These are phyloP conservation scores for Centruroides sculpturatus DNA, from an alignment of 1,140 invertebrate species.

Conservation along the genomic window DNA sequence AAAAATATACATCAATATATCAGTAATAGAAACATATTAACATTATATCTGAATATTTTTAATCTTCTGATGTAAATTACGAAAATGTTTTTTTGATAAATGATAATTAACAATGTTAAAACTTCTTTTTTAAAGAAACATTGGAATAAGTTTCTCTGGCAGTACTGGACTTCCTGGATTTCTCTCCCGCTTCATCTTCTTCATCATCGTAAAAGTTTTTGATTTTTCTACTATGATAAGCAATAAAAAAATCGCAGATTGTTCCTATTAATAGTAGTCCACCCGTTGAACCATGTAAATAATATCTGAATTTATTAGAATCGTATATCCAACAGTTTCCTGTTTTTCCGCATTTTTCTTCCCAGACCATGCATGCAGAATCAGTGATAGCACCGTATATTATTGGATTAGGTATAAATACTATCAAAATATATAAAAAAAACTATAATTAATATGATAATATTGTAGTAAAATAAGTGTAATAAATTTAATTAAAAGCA, in stretches of 20 bases:
- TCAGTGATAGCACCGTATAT: slow-evolving; percentile 27
- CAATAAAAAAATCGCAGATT: slow-evolving; percentile 16
- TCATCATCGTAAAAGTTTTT: slow-evolving; percentile 12
- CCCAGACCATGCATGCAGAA: slow-evolving; percentile 26
- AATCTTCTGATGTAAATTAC: too few species aligned
- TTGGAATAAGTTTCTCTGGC: too few species aligned
- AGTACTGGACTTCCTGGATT: too few species aligned
- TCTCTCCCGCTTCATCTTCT: too few species aligned
- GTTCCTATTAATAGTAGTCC: slow-evolving; percentile 15
- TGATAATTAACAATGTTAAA: too few species aligned
- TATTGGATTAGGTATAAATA: slow-evolving; percentile 28
- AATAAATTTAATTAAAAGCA: too few species aligned
- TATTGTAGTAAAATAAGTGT: too few species aligned
- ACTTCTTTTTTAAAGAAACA: too few species aligned
- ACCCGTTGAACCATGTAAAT: slow-evolving; percentile 18
- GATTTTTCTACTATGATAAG: slow-evolving; percentile 10
- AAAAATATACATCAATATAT: too few species aligned
- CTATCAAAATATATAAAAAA: slow-evolving; percentile 13
- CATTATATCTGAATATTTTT: too few species aligned
- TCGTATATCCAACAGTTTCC: slow-evolving; percentile 30
- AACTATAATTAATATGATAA: background rate
- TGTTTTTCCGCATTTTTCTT: slow-evolving; percentile 20
- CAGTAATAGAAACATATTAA: too few species aligned
- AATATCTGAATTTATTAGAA: slow-evolving; percentile 21
- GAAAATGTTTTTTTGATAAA: too few species aligned